phyloP scores from a whole-genome alignment of 2,797 vertebrate genomes.

The Gymnothorax reevesii region DNA sequence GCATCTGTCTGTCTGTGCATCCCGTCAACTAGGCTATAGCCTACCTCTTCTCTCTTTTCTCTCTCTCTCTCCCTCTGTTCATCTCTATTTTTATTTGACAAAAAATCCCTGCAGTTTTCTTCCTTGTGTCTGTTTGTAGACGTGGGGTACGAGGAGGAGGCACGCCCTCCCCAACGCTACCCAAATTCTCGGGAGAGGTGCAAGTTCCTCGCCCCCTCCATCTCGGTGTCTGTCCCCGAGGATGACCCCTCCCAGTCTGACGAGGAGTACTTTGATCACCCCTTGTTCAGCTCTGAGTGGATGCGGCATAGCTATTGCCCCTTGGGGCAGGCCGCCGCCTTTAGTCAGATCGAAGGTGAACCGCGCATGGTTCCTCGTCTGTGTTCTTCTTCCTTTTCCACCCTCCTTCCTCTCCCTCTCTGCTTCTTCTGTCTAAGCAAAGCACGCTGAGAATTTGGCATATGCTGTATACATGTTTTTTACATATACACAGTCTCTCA shows the following conservation, averaged over 20 bases:
- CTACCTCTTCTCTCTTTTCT: constrained; percentile 54
- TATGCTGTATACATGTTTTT: constrained; percentile 18
- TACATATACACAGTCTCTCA: background rate
- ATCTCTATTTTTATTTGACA: background rate
- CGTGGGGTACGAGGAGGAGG: constrained; percentile 92
- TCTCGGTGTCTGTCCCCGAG: constrained; percentile 91
- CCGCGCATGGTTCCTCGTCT: constrained; percentile 84
- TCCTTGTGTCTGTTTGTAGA: constrained; percentile 91
- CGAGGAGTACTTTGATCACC: constrained; percentile 94
- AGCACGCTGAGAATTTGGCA: constrained; percentile 13
- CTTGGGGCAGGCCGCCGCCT: constrained; percentile 83
- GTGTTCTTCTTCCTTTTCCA: constrained; percentile 50
- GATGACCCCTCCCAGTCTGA: constrained; percentile 91
- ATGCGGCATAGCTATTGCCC: constrained; percentile 80
- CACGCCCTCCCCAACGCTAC: constrained; percentile 83
- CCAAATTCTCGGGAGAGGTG: constrained; percentile 83
- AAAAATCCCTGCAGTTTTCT: constrained; percentile 88
- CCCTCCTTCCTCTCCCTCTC: constrained; percentile 37
- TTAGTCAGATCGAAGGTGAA: constrained; percentile 94
- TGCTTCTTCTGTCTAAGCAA: constrained; percentile 44
- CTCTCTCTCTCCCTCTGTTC: constrained; percentile 43
- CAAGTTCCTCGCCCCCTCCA: constrained; percentile 89
- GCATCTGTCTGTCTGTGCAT: constrained; percentile 1
- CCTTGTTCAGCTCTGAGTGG: constrained; percentile 95
- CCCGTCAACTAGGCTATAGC: background rate